Evolutionary conservation across 2,113 vertebrate genomes (phyloP).

Genomic region (Epinephelus cyanopodus): DNA sequence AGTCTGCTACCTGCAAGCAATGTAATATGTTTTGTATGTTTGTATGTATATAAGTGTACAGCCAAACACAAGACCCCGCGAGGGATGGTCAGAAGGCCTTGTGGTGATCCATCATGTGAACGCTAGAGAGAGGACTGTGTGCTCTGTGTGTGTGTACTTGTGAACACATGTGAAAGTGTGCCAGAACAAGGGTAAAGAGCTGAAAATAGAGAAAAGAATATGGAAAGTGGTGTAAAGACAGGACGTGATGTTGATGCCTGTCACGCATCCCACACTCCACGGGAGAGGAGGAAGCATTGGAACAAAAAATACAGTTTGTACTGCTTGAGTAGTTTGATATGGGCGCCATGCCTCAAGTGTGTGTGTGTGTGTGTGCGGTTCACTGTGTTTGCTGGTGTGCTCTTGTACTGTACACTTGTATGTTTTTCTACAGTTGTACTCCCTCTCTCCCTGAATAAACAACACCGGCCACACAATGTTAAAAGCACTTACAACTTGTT

Average conservation of each 20-base stretch:
- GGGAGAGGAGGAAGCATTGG: conserved; percentile 10
- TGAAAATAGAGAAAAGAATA: conserved; percentile 9
- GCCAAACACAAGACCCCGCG: neutral
- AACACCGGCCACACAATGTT: conserved; percentile 9
- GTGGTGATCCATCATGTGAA: conserved; percentile 39
- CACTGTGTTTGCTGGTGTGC: conserved; percentile 10
- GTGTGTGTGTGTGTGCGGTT: neutral
- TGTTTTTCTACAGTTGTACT: conserved; percentile 8
- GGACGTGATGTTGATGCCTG: conserved; percentile 28
- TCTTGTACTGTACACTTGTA: conserved; percentile 9
- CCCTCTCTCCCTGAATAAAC: conserved; percentile 32
- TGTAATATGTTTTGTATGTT: conserved; percentile 16
- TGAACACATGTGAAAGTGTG: neutral
- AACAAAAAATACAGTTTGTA: conserved; percentile 33
- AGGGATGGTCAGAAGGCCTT: conserved; percentile 24
- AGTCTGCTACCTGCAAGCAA: neutral
- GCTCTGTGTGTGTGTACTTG: neutral
- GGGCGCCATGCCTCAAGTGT: conserved; percentile 30
- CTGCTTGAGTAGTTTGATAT: conserved; percentile 35
- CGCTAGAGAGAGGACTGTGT: neutral
- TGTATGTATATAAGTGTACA: neutral
- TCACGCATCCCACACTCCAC: neutral
- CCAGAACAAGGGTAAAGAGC: neutral
- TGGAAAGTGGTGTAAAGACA: conserved; percentile 22
- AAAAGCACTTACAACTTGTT: conserved; percentile 41